Evolutionary conservation across 2,888 invertebrate genomes (phyloP).

Genomic region (Sinhomidia bicolor): DNA sequence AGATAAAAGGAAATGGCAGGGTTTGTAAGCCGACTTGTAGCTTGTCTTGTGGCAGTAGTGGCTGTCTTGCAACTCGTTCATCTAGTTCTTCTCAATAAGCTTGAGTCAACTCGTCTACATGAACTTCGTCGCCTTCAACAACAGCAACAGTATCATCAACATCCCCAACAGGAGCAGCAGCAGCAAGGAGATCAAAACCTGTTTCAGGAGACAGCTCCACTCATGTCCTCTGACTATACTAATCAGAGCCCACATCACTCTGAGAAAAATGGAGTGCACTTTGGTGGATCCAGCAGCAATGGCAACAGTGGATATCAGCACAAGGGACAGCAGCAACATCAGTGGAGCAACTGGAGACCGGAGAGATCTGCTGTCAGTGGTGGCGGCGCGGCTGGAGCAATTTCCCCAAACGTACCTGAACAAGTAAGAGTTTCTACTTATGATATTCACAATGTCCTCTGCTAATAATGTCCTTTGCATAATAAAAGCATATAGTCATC

Average conservation of each 20-base stretch:
- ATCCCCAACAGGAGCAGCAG: conserved; percentile 61
- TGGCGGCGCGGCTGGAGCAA: neutral
- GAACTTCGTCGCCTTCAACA: conserved; percentile 77
- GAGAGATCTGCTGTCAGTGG: conserved; percentile 54
- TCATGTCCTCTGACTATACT: conserved; percentile 50
- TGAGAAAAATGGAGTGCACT: neutral
- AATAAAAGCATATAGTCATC: neutral
- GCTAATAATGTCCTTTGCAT: too few relatives aligned
- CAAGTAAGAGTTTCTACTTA: conserved; percentile 46
- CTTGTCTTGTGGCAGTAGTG: conserved; percentile 79
- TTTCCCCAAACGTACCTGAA: conserved; percentile 59
- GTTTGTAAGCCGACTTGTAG: conserved; percentile 79
- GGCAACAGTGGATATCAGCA: neutral
- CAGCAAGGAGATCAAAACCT: conserved; percentile 28
- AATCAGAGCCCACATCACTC: conserved; percentile 61
- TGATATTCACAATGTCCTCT: neutral
- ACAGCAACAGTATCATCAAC: conserved; percentile 68
- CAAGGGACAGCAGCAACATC: neutral
- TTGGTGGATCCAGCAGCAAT: conserved; percentile 39
- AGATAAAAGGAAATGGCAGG: conserved; percentile 76
- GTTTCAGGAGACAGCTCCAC: conserved; percentile 55
- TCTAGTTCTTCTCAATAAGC: conserved; percentile 79
- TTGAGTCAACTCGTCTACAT: conserved; percentile 76
- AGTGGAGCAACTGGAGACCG: conserved; percentile 59
- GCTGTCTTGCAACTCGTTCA: conserved; percentile 79